Evolutionary conservation across 2,113 vertebrate species (phyloP).

Genomic region (Pelodiscus sinensis): DNA sequence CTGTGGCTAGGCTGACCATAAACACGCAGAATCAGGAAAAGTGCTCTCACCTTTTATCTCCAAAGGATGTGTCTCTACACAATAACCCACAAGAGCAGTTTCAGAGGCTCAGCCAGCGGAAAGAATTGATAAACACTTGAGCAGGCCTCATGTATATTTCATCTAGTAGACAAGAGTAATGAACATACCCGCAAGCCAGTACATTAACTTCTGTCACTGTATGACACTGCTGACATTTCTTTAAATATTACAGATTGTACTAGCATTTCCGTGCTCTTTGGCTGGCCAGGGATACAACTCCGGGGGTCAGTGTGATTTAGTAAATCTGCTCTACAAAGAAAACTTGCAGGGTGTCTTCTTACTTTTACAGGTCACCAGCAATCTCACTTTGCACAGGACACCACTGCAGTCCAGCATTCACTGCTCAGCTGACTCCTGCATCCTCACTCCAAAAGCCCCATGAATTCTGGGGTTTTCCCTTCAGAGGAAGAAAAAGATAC

Average conservation of each 20-base stretch:
- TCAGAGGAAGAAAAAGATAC: neutral
- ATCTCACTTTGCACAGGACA: neutral
- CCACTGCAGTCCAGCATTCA: neutral
- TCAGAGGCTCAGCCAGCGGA: slow-evolving; percentile 51
- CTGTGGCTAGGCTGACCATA: neutral
- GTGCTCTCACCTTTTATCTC: slow-evolving; percentile 26
- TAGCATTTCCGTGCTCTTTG: neutral
- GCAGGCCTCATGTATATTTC: neutral
- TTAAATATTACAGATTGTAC: neutral
- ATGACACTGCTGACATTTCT: neutral
- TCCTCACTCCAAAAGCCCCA: neutral
- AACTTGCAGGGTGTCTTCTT: neutral
- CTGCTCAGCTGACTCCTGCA: neutral
- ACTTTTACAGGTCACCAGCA: neutral
- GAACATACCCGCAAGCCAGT: accelerated
- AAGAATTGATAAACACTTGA: slow-evolving; percentile 58
- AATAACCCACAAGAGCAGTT: slow-evolving; percentile 32
- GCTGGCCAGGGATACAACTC: neutral
- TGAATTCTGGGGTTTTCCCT: neutral
- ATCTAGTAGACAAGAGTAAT: slow-evolving; percentile 9
- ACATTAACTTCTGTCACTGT: neutral
- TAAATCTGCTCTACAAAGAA: neutral
- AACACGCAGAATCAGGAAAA: slow-evolving; percentile 25
- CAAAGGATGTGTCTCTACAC: slow-evolving; percentile 21
- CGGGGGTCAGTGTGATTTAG: neutral